phyloP scores from a whole-genome alignment of 1,140 invertebrate species.

The Apis mellifera region Amel_HAv3.1 CM009940.2:12234001-12234500 shows the following conservation, averaged over 20 bases:
- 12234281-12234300: background rate
- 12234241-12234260: background rate
- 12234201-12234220: background rate
- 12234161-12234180: background rate
- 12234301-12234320: background rate
- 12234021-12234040: conserved; percentile 70
- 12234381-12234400: too few relatives aligned
- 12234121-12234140: conserved; percentile 16
- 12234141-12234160: conserved; percentile 37
- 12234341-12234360: too few relatives aligned
- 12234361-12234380: too few relatives aligned
- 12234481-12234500: too few relatives aligned
- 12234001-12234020: conserved; percentile 62
- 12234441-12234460: too few relatives aligned
- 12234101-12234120: conserved; percentile 29
- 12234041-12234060: conserved; percentile 31
- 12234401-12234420: too few relatives aligned
- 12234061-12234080: conserved; percentile 43
- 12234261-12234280: background rate
- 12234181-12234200: conserved; percentile 18
- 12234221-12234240: background rate
- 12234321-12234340: too few relatives aligned
- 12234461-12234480: too few relatives aligned
- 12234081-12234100: conserved; percentile 50
- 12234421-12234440: too few relatives aligned